phyloP scores from a whole-genome alignment of 2,797 vertebrate genomes.

The Micrastur ruficollis region DNA sequence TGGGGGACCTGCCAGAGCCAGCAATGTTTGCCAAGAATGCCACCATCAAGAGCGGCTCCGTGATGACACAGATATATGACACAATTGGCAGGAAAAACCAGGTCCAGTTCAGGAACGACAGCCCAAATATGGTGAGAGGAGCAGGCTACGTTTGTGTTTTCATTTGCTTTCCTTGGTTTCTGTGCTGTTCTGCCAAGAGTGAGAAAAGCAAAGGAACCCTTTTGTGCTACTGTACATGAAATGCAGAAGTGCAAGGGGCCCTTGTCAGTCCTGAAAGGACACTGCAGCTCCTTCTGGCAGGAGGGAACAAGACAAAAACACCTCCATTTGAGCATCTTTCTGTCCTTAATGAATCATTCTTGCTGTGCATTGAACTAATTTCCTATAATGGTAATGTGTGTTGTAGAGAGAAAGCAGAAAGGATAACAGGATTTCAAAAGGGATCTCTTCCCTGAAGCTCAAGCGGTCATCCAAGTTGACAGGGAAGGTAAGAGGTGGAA shows the following conservation, averaged over 20 bases:
- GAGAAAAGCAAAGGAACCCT: not conserved
- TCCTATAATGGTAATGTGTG: not conserved
- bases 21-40: slow-evolving; percentile 66
- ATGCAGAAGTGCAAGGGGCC: not conserved
- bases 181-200: not conserved
- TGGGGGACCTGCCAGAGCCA: slow-evolving; percentile 94
- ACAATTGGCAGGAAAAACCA: slow-evolving; percentile 39
- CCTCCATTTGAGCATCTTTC: not conserved
- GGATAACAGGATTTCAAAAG: slow-evolving; percentile 59
- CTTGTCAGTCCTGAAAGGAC: not conserved
- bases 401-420: slow-evolving; percentile 54
- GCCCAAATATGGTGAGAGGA: slow-evolving; percentile 51
- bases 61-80: slow-evolving; percentile 65
- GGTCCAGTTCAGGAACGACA: not conserved
- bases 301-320: not conserved
- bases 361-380: not conserved
- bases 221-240: not conserved
- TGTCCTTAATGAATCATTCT: not conserved
- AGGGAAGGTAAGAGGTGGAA: slow-evolving; percentile 64
- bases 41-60: not conserved
- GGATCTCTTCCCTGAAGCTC: slow-evolving; percentile 73
- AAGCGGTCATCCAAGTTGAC: slow-evolving; percentile 69
- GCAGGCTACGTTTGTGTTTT: not conserved
- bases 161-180: not conserved
- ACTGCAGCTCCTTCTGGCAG: not conserved